These are phyloP conservation scores for Pterois miles DNA, from an alignment of 2,797 vertebrate genomes.

Conservation along the genomic window DNA sequence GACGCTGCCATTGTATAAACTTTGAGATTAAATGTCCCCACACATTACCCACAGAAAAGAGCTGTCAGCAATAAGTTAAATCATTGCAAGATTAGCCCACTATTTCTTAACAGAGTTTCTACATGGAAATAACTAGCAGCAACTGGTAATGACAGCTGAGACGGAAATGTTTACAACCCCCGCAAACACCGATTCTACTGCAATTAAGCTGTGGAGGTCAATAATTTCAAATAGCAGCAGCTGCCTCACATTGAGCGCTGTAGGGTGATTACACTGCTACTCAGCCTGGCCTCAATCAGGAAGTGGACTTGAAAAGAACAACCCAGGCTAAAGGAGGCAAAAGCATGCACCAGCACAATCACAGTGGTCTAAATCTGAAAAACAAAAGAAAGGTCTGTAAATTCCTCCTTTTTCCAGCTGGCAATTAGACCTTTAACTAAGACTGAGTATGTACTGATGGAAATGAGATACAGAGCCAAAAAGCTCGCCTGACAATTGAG, in stretches of 20 bases:
- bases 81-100: constrained; percentile 1
- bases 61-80: neutral
- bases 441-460: neutral
- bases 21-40: neutral
- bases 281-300: constrained; percentile 27
- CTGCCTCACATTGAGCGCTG: constrained; percentile 21
- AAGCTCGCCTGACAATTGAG: neutral
- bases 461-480: neutral
- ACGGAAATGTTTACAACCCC: neutral
- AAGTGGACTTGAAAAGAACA: constrained; percentile 6
- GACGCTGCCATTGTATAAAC: constrained; percentile 5
- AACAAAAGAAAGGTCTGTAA: neutral
- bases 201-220: constrained; percentile 17
- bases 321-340: neutral
- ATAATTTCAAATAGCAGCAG: constrained; percentile 27
- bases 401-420: neutral
- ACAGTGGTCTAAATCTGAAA: neutral
- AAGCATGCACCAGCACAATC: neutral
- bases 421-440: neutral
- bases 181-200: neutral
- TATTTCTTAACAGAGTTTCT: neutral
- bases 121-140: neutral
- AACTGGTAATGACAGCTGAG: constrained; percentile 18
- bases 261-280: constrained; percentile 9
- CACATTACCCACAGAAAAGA: neutral